Base-by-base conservation (phyloP, 2,888 invertebrate species). In the Hermaeophaga mercurialis region DNA sequence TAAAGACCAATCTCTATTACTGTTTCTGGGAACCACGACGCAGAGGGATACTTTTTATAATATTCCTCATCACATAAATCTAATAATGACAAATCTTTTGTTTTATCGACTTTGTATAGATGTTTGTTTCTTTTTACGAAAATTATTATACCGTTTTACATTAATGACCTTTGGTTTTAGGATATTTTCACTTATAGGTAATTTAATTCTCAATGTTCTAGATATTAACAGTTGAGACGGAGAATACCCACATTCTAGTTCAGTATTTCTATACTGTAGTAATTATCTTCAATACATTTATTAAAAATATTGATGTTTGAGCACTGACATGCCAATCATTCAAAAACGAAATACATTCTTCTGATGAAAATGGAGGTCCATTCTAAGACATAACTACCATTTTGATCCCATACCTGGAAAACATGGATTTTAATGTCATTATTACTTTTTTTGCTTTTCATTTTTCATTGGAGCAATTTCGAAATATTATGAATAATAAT, bases 161-260 rank as follows among this genome's bases (percentile, higher is more conserved):
- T 36, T 9, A 2, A 36, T 36, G 8, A 15, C 9, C 9, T 36
- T 17, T 3, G 98, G 98, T 79, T 98, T 99, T 73, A 97, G 22
- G 1, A 41, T 7, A 14, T 50, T 11, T 18, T 41, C 50, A 31
- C 39, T 41, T 8, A 97, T 3, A 86, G 96, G 91, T 92, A 74
- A 74, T 65, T 66, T 31, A 18, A 59, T 43, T 22, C 49, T 28
- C n/a, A 50, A 18, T 33, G 19, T 50, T 9, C 50, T n/a, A 2
- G 41, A 50, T 33, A 50, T 50, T 12, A 50, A 11, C 12, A 41
- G 19, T n/a, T 50, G 41, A 8, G 50, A n/a, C 41, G 11, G 41
- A 9, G 50, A 41, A 41, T 28, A 50, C 2, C 50, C 50, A 12
- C 18, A 31, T 31, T 50, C 50, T 4, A 19, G 26, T 3, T 17